phyloP scores from a whole-genome alignment of 2,797 vertebrate species.

The Hydrocynus forskahlii region DNA sequence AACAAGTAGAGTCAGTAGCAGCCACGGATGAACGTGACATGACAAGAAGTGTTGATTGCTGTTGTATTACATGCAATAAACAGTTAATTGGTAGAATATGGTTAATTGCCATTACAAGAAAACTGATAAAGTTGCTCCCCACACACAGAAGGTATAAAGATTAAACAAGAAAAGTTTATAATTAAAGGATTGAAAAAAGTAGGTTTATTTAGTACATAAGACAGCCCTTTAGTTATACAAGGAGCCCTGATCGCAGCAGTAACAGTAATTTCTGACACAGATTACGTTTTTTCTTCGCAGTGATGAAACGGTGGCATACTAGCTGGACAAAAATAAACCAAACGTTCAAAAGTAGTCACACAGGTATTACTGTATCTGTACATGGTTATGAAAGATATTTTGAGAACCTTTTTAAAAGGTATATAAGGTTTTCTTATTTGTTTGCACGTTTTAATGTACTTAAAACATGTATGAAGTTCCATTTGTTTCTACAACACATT shows the following conservation, averaged over 20 bases:
- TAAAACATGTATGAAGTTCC: neutral
- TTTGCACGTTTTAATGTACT: neutral
- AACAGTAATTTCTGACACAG: neutral
- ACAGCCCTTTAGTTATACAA: conserved; percentile 34
- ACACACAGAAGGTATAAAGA: neutral
- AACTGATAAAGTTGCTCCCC: neutral
- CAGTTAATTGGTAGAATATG: neutral
- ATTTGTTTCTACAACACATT: neutral
- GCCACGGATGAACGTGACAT: neutral
- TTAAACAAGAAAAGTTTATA: conserved; percentile 20
- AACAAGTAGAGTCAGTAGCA: neutral
- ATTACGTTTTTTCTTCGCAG: neutral
- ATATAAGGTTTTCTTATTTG: neutral
- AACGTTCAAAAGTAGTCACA: conserved; percentile 7
- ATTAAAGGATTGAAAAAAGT: neutral
- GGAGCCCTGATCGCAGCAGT: conserved; percentile 26
- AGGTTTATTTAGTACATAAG: conserved; percentile 34
- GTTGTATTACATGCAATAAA: conserved; percentile 40
- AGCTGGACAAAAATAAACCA: neutral
- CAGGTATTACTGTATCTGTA: neutral
- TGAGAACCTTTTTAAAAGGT: conserved; percentile 2
- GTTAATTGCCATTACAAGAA: neutral
- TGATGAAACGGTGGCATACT: conserved; percentile 12
- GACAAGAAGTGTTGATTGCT: neutral
- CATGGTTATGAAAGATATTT: neutral